A percentile compares a stretch with the other conserved stretches of the same genome.
Conservation (phyloP, 2,113 vertebrate species). For the Ameiurus melas region DNA sequence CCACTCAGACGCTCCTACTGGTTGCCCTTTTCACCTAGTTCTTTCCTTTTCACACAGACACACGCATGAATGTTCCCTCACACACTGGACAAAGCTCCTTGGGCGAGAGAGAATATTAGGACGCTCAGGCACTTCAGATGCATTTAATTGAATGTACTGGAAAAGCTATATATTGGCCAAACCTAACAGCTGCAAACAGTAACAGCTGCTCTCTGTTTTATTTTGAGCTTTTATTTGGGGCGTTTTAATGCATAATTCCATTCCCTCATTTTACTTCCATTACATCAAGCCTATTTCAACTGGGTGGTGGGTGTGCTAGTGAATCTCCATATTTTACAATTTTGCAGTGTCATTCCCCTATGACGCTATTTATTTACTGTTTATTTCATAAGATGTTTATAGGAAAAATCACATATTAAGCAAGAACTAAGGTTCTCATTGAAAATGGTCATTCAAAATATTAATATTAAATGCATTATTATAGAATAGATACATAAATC, state of each 20-base stretch:
- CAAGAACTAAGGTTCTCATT: not conserved
- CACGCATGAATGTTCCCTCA: constrained; percentile 1
- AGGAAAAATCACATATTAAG: not conserved
- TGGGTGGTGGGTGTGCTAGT: not conserved
- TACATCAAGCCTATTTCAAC: not conserved
- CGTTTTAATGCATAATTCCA: not conserved
- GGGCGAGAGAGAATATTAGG: not conserved
- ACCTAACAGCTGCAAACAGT: not conserved
- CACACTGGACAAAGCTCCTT: not conserved
- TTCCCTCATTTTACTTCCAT: not conserved
- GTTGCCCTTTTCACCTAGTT: not conserved
- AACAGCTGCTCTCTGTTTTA: not conserved
- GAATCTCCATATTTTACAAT: not conserved
- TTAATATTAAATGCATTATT: not conserved
- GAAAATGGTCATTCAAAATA: not conserved
- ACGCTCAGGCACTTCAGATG: not conserved
- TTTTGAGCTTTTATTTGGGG: not conserved
- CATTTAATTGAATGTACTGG: not conserved
- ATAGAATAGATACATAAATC: not conserved
- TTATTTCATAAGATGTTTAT: not conserved
- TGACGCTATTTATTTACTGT: not conserved
- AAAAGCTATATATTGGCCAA: not conserved
- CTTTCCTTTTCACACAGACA: constrained; percentile 15
- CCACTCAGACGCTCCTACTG: not conserved
- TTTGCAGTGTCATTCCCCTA: not conserved